Base-by-base conservation (phyloP, 1,140 invertebrate genomes). In the Megathymus violae region DNA sequence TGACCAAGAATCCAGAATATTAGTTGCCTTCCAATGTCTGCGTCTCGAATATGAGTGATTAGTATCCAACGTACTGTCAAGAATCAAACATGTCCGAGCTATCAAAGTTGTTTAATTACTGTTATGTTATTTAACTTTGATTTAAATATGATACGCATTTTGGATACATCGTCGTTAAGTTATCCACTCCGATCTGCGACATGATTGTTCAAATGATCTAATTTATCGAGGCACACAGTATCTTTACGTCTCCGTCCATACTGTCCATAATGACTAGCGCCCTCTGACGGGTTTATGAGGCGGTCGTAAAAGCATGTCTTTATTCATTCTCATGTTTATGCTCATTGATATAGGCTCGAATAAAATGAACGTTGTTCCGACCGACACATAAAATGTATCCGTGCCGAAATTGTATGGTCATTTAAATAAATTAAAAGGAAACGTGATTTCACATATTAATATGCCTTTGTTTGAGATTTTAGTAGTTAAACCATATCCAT, bases 271-370 rank as follows among this genome's bases (percentile, higher is more conserved):
- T 73, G 70, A 70, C 62, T 63, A 62, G 52, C 59, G 56, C 71
- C 58, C 58, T 56, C 59, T 51, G 16, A 34, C 36, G 44, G 64
- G 64, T 73, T 72, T 76, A 76, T 64, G 61, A 51, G 52, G 48
- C 46, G 34, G 22, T 62, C 46, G 61, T 76, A 76, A 78, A 78
- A 70, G 65, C 62, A 67, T 64, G 67, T 68, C 71, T 69, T 74
- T 74, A 79, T 74, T 74, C 74, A 74, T 72, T 64, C 67, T 68
- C 66, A 70, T 74, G 63, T 79, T 79, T 79, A 79, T 66, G 64
- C 48, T 76, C 74, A 74, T 79, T 74, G 69, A 44, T 56, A 56
- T 56, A 56, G 67, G 64, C 64, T 65, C 67, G 43, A 69, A 74
- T 74, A 46, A 76, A 78, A 74, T 51, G 73, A 64, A 67, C 59